Evolutionary conservation across 2,888 invertebrate species (phyloP).

Genomic region (Entomobrya proxima): DNA sequence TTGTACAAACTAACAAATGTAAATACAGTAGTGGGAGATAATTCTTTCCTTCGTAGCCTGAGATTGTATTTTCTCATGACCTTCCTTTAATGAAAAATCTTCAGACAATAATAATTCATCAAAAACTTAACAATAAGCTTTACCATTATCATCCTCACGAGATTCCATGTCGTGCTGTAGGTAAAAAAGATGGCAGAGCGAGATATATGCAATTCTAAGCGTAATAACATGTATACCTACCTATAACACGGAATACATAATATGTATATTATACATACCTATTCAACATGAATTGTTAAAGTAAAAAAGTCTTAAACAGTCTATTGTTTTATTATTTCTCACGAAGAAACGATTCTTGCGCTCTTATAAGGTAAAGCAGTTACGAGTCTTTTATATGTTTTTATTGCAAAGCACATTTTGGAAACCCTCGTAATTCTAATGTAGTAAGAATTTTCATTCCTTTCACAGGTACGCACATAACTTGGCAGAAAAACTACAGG

Average conservation of each 20-base stretch:
- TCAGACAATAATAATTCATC: conserved; percentile 31
- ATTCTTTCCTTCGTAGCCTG: background rate
- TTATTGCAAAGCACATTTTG: no score
- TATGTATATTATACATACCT: no score
- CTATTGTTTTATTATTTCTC: conserved; percentile 22
- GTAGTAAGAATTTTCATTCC: no score
- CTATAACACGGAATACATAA: no score
- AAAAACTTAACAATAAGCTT: conserved; percentile 15
- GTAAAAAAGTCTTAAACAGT: conserved; percentile 7
- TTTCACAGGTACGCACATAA: no score
- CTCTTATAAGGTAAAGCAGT: background rate
- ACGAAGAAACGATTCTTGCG: background rate
- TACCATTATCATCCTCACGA: background rate
- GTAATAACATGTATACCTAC: no score
- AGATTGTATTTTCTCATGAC: conserved; percentile 30
- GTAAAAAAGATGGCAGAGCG: conserved; percentile 11
- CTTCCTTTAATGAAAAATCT: background rate
- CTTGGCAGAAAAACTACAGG: no score
- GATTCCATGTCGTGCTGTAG: conserved; percentile 38
- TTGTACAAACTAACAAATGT: background rate
- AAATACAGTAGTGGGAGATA: conserved; percentile 1
- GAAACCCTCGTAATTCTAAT: no score
- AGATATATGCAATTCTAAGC: background rate
- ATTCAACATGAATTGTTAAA: no score
- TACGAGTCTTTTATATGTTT: no score